These are phyloP conservation scores for Halictus ligatus DNA, from an alignment of 2,888 invertebrate species.

Conservation along the genomic window DNA sequence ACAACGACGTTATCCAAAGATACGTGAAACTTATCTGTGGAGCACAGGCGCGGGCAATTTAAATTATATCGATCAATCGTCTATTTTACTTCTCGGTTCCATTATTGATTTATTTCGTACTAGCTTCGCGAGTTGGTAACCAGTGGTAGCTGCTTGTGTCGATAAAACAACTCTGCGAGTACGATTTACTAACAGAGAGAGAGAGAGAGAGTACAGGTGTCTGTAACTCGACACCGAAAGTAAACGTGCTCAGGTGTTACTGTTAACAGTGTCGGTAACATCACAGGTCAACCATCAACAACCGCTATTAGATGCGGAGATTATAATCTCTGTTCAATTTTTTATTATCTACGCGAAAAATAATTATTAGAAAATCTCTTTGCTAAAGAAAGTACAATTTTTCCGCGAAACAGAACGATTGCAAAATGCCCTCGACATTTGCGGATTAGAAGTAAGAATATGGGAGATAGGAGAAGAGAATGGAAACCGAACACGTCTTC, in stretches of 20 bases:
- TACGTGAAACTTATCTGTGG: background rate
- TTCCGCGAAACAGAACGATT: background rate
- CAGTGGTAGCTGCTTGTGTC: slow-evolving; percentile 13
- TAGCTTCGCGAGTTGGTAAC: background rate
- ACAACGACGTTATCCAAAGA: background rate
- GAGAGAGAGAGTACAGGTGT: background rate
- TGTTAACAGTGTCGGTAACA: slow-evolving; percentile 6
- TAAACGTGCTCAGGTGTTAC: background rate
- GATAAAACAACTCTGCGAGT: slow-evolving; percentile 30
- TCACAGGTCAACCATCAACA: slow-evolving; percentile 6
- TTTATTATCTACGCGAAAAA: background rate
- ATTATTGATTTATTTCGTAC: background rate
- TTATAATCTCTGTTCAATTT: background rate
- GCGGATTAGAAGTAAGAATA: too few relatives aligned
- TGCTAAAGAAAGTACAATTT: background rate
- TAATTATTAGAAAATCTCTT: background rate
- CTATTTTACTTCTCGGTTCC: background rate
- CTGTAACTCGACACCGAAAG: slow-evolving; percentile 12
- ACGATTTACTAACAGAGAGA: background rate
- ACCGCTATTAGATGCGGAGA: background rate
- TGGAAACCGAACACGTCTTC: background rate
- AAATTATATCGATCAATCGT: background rate
- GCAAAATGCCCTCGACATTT: too few relatives aligned
- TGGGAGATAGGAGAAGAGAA: background rate
- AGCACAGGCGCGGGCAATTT: background rate